Conservation (phyloP, 2,888 invertebrate species). For the Polyommatus iphigenia region DNA sequence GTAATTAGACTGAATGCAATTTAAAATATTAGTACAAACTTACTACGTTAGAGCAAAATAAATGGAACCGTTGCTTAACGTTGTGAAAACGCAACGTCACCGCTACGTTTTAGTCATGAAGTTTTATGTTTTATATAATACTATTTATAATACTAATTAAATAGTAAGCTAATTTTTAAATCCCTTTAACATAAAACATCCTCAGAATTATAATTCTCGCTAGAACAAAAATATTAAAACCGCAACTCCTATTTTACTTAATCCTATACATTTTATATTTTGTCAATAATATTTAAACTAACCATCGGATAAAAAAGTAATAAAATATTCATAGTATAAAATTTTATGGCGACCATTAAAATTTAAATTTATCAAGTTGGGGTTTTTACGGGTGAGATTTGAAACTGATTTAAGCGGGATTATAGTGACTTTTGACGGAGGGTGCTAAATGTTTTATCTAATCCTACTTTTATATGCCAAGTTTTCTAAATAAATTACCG, state of each 20-base stretch:
- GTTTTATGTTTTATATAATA: no score
- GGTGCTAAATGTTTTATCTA: neutral
- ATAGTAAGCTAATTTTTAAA: no score
- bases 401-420: neutral
- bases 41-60: neutral
- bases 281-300: neutral
- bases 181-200: no score
- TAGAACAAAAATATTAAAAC: no score
- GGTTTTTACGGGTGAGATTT: constrained; percentile 4
- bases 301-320: neutral
- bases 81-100: neutral
- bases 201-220: no score
- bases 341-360: neutral
- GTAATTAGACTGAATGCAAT: constrained; percentile 36
- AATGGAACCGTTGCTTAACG: neutral
- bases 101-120: neutral
- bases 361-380: constrained; percentile 7
- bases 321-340: neutral
- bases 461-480: neutral
- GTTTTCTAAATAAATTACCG: neutral
- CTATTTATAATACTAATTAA: no score
- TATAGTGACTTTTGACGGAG: neutral
- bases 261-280: neutral
- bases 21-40: constrained; percentile 17
- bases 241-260: neutral